These are phyloP conservation scores for Eupleurogrammus muticus DNA, from an alignment of 2,797 vertebrate species.

Conservation along the genomic window DNA sequence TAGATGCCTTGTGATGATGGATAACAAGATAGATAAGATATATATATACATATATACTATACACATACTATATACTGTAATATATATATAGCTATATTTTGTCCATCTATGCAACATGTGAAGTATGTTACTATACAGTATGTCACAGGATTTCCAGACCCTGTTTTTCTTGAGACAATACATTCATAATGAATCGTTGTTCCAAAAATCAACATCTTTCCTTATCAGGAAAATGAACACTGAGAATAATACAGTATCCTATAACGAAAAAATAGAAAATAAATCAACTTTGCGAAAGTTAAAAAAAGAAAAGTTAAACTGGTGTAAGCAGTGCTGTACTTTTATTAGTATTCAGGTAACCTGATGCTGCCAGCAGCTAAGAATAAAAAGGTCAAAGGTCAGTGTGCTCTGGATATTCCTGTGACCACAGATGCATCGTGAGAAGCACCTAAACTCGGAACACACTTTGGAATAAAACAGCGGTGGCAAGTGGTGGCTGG, in stretches of 20 bases:
- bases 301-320: too few relatives aligned
- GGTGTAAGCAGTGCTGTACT: neutral
- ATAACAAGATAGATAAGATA: neutral
- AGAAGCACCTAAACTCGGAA: conserved; percentile 13
- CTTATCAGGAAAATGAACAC: neutral
- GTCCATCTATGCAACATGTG: neutral
- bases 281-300: too few relatives aligned
- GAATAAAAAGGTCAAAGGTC: conserved; percentile 52
- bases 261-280: too few relatives aligned
- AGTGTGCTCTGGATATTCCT: conserved; percentile 35
- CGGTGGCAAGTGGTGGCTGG: neutral
- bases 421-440: conserved; percentile 39
- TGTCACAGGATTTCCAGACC: too few relatives aligned
- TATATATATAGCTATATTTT: neutral
- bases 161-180: too few relatives aligned
- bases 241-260: neutral
- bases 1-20: neutral
- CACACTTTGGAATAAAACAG: conserved; percentile 30
- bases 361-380: conserved; percentile 11
- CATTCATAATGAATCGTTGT: too few relatives aligned
- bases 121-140: too few relatives aligned
- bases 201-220: too few relatives aligned
- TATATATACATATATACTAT: too few relatives aligned
- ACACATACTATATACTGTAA: too few relatives aligned
- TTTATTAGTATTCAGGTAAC: conserved; percentile 15